Evolutionary conservation across 1,140 invertebrate genomes (phyloP), one percentile per base, ranked within the genome.

Genomic region (Atta cephalotes): DNA sequence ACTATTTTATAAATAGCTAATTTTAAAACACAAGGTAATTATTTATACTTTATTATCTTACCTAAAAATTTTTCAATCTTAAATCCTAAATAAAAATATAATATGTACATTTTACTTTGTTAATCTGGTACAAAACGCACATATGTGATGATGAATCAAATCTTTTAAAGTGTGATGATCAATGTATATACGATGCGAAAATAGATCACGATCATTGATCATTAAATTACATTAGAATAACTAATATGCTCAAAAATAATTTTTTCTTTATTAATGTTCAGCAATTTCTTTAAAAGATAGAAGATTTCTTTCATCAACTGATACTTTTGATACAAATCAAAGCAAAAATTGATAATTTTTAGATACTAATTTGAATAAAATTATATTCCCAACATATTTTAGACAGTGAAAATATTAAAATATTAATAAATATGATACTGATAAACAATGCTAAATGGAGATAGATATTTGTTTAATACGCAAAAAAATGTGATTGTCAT

Each of bases 1-100:
- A 90, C 79, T 90, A 76, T 91, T 91, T 91, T 90, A 91, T 91
- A 90, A 90, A 88, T 90, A 82, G 60, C 53, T 84, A 87, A 90
- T 85, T 86, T 79, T 85, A 84, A 81, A 81, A 76, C 65, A 81
- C 78, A 87, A 90, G 70, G 62, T 87, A 60, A 87, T 79, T 77
- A 53, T 56, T 79, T 62, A 86, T 39, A 77, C 25, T 85, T 88
- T 87, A 78, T 90, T 82, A 87, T 77, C 58, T 88, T 60, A 80
- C 60, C 68, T 88, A 51, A 80, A 90, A 45, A 71, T 88, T 21
- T 71, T 25, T 82, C 16, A 31, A 39, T 62, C 39, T 74, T 31
- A 49, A 49, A 82, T 82, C 53, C 39, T 84, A 76, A 84, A 35
- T 35, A 45, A 74, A 71, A 76, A 62, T 60, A 63, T 28, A n/a